Evolutionary conservation across 2,113 vertebrate species (phyloP), one percentile per base, ranked within the genome.

Genomic region (Pipa parva): DNA sequence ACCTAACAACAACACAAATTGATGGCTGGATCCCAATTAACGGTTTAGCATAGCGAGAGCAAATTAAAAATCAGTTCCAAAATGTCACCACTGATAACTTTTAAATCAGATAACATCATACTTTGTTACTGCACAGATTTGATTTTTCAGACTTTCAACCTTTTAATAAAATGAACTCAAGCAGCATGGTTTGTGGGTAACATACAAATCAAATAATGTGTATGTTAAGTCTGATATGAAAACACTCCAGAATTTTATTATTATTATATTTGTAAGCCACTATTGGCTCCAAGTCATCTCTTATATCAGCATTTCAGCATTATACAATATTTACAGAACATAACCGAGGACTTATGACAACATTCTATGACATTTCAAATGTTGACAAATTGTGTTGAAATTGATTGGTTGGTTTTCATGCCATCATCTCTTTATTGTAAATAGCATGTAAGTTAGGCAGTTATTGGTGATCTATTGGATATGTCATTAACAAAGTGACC

Each of bases 401-500:
- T 0, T n/a, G 37, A 49, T 17, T 63, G 45, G 59, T 66, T 49
- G 33, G 26, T 56, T 64, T 63, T 61, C 62, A 45, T 18, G 58
- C 65, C 25, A 18, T 18, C 6, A 31, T 52, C 33, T 77, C 51
- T 73, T 52, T 0, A 0, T 65, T 52, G 13, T 15, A 15, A 69
- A 36, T 28, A 73, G 63, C 69, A 75, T 39, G 39, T 56, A 42
- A 28, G 36, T 70, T 10, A 55, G n/a, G 50, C 37, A 33, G 51
- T 52, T 66, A 50, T 73, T 58, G 67, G 56, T 63, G 59, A n/a
- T 66, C 21, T 56, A 67, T 49, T 69, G 57, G 74, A 75, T 46
- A 26, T 2, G 28, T 18, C 49, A 42, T 42, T 62, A 72, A 78
- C 67, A 57, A 42, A 74, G 78, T 17, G 74, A 73, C 50, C 62